A percentile compares a stretch with the other conserved stretches of the same genome.
Evolutionary conservation across 2,888 invertebrate genomes (phyloP).

Genomic region (Cheilosia impressa): DNA sequence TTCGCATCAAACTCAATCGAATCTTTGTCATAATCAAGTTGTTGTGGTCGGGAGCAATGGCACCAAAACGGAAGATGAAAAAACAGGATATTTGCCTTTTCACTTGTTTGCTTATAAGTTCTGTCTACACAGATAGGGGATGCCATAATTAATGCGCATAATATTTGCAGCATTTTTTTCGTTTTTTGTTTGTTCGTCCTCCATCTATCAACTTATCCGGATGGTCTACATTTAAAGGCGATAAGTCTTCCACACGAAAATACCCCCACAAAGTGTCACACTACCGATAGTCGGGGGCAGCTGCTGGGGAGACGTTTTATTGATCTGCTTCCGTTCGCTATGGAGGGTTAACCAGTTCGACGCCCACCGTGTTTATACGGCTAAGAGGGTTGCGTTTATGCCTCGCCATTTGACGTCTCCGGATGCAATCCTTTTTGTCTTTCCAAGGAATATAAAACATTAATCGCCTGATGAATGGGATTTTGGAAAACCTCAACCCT

Average conservation of each 20-base stretch:
- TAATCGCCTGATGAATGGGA: slow-evolving; percentile 52
- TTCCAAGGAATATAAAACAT: not conserved
- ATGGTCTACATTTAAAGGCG: slow-evolving; percentile 57
- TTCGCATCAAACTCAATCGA: slow-evolving; percentile 8
- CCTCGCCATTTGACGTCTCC: slow-evolving; percentile 29
- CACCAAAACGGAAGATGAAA: not conserved
- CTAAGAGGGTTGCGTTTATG: slow-evolving; percentile 46
- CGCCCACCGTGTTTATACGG: slow-evolving; percentile 13
- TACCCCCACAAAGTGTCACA: slow-evolving; percentile 32
- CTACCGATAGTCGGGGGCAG: not conserved
- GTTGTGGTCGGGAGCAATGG: slow-evolving; percentile 32
- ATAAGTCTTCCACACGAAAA: slow-evolving; percentile 39
- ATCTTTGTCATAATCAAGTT: slow-evolving; percentile 45
- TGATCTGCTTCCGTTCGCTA: slow-evolving; percentile 54
- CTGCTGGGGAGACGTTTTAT: slow-evolving; percentile 42
- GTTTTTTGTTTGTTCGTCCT: slow-evolving; percentile 30
- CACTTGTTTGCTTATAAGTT: slow-evolving; percentile 33
- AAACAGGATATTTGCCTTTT: slow-evolving; percentile 44
- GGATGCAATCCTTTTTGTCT: slow-evolving; percentile 27
- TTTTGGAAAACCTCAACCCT: slow-evolving; percentile 33
- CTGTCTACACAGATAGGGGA: slow-evolving; percentile 11
- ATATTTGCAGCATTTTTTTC: not conserved
- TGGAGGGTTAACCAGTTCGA: slow-evolving; percentile 22
- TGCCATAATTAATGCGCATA: slow-evolving; percentile 66
- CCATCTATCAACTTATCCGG: slow-evolving; percentile 44